A percentile compares a stretch with the other conserved stretches of the same genome.
phyloP scores from a whole-genome alignment of 2,888 invertebrate species.

The Chironomus riparius region DNA sequence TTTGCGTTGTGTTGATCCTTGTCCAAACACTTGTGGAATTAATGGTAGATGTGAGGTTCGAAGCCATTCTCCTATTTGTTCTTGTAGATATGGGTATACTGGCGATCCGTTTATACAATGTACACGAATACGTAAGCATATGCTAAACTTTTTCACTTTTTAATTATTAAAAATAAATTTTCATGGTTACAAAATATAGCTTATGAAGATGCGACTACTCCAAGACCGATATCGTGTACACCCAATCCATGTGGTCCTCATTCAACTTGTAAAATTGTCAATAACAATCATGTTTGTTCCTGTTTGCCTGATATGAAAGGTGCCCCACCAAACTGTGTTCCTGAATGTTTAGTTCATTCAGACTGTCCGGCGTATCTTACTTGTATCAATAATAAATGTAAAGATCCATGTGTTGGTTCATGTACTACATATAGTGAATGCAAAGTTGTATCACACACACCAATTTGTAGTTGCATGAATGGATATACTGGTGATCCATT shows the following conservation, averaged over 20 bases:
- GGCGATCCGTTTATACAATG: constrained; percentile 82
- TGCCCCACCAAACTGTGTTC: constrained; percentile 68
- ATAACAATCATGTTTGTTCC: constrained; percentile 66
- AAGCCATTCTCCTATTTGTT: constrained; percentile 81
- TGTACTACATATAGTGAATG: constrained; percentile 73
- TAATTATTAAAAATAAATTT: constrained; percentile 28
- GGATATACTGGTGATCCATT: constrained; percentile 76
- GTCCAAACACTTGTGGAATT: constrained; percentile 78
- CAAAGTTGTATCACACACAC: constrained; percentile 68
- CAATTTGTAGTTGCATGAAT: constrained; percentile 68
- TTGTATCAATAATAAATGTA: constrained; percentile 69
- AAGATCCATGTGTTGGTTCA: constrained; percentile 74
- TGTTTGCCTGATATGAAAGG: constrained; percentile 70
- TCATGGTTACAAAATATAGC: constrained; percentile 32
- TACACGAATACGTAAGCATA: constrained; percentile 52
- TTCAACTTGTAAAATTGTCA: constrained; percentile 65
- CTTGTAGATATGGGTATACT: constrained; percentile 72
- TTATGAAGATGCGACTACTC: constrained; percentile 43
- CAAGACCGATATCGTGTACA: constrained; percentile 63
- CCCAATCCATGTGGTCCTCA: constrained; percentile 81
- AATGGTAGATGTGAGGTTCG: constrained; percentile 72
- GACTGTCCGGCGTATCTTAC: constrained; percentile 70
- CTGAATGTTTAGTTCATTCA: constrained; percentile 69
- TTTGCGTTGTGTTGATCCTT: constrained; percentile 79
- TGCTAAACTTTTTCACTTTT: constrained; percentile 29